phyloP scores from a whole-genome alignment of 2,888 invertebrate species.

The Trissonchulus latispiculum region DNA sequence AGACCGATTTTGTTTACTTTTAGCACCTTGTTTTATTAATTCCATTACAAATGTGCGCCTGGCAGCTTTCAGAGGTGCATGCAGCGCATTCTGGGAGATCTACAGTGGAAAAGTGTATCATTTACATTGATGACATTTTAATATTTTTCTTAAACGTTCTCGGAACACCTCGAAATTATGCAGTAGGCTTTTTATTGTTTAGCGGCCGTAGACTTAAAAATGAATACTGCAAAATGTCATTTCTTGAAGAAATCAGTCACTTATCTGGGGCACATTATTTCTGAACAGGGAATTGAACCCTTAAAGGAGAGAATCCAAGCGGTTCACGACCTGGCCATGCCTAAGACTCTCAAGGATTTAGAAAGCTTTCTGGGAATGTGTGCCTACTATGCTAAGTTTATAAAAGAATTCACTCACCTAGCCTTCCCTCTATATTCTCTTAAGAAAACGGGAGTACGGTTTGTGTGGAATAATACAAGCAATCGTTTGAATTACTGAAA shows the following conservation, averaged over 20 bases:
- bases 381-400: constrained; percentile 11
- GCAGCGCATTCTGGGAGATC: background rate
- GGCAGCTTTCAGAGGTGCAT: constrained; percentile 26
- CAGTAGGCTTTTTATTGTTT: constrained; percentile 16
- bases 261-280: constrained; percentile 17
- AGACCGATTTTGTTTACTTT: no score
- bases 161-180: background rate
- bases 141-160: background rate
- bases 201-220: background rate
- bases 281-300: background rate
- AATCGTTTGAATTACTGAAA: no score
- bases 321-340: background rate
- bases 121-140: constrained; percentile 21
- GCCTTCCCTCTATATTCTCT: constrained; percentile 5
- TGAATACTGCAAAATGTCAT: constrained; percentile 9
- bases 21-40: no score
- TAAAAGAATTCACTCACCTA: constrained; percentile 7
- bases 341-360: background rate
- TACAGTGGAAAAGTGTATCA: constrained; percentile 15
- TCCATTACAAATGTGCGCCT: constrained; percentile 25
- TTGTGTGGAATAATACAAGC: no score
- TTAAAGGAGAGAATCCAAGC: background rate
- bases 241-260: constrained; percentile 9
- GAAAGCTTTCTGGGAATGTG: constrained; percentile 11
- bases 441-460: no score